phyloP scores from a whole-genome alignment of 2,797 vertebrate genomes.

The Cygnus olor region DNA sequence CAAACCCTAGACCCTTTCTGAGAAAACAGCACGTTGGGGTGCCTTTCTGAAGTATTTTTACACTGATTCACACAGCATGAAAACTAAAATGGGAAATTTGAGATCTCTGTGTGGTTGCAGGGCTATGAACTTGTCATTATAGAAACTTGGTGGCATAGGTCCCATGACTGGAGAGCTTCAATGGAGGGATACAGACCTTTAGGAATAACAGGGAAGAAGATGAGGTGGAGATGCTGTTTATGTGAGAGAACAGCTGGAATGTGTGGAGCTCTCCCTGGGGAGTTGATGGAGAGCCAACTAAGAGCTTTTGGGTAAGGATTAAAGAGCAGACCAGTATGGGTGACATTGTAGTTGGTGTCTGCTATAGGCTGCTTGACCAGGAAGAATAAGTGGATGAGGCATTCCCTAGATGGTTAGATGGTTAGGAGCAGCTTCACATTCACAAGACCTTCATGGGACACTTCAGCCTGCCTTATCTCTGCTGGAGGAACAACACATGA shows the following conservation, averaged over 20 bases:
- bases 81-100: neutral
- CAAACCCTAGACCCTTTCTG: neutral
- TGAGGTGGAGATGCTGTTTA: neutral
- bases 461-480: neutral
- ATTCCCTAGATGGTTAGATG: neutral
- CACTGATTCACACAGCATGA: neutral
- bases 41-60: neutral
- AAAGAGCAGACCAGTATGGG: neutral
- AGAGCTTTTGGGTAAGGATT: neutral
- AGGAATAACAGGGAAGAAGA: neutral
- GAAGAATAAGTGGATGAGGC: neutral
- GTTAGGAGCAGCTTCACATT: neutral
- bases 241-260: neutral
- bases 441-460: neutral
- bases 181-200: neutral
- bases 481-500: neutral
- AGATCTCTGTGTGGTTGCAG: neutral
- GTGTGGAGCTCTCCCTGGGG: neutral
- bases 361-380: neutral
- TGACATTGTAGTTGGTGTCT: neutral
- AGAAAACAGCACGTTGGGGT: fast-evolving
- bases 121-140: neutral
- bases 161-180: neutral
- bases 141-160: neutral
- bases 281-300: neutral